Evolutionary conservation across 2,113 vertebrate species (phyloP), one percentile per base, ranked within the genome.

Genomic region (Podarcis cretensis): DNA sequence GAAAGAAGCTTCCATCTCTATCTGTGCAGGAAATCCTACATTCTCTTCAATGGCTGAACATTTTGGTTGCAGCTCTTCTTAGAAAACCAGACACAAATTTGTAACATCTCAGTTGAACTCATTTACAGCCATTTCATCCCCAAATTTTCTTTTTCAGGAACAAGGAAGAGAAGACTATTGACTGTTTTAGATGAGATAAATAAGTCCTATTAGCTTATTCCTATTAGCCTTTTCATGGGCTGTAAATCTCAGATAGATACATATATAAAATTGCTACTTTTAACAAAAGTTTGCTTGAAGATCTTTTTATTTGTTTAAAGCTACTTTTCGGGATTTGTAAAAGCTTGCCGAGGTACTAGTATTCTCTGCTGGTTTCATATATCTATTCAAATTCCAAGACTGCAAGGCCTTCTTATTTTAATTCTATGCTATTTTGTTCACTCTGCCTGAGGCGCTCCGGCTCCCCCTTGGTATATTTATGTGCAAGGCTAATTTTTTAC

Each of bases 111-210:
- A 68, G 30, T 32, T 9, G 37, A 80, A 69, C 35, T 32, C 3
- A 14, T 69, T 32, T 66, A 30, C 40, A 23, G 32, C 7, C 20
- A 8, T 20, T 7, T 40, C n/a, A 13, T 10, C 25, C 20, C 40
- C 48, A 30, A 2, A 32, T 32, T 43, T 4, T 80, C 6, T 85
- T 8, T 43, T 40, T 27, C 14, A 9, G 35, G 3, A 5, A 20
- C 13, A 23, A 37, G 37, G 27, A 3, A 65, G 32, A 16, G 10
- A 71, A 69, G 69, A 69, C 69, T 71, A 71, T 40, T 65, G 54
- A 85, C 57, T 65, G 14, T 79, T 65, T 84, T 84, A 54, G 68
- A 73, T 77, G 84, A 85, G 73, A 77, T 76, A 85, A 76, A 35
- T 37, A 76, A 86, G 20, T 32, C 63, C 30, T 79, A 54, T 48